These are phyloP conservation scores for Drosophila watanabei DNA, from an alignment of 1,140 invertebrate genomes.

Conservation along the genomic window DNA sequence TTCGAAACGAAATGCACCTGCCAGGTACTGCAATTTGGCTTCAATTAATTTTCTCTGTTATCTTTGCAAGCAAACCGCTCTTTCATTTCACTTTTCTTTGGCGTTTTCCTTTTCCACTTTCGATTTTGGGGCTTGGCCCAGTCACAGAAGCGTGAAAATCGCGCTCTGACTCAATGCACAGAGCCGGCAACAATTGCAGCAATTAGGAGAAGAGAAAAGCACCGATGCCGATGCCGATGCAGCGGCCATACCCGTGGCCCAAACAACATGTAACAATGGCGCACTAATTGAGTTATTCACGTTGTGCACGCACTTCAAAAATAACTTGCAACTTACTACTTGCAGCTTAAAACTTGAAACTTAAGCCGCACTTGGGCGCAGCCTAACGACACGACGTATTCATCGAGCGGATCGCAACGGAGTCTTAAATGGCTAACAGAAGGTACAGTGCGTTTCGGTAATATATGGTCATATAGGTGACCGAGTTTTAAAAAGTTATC, in stretches of 20 bases:
- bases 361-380: constrained; percentile 13
- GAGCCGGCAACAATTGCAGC: constrained; percentile 22
- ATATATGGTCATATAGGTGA: background rate
- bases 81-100: constrained; percentile 57
- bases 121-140: constrained; percentile 43
- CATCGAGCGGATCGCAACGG: constrained; percentile 8
- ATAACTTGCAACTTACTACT: constrained; percentile 9
- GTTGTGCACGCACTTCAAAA: constrained; percentile 50
- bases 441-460: background rate
- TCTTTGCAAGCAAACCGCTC: background rate
- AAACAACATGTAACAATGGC: constrained; percentile 39
- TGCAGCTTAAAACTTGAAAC: constrained; percentile 25
- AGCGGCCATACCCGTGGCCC: background rate
- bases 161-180: constrained; percentile 61
- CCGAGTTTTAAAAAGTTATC: too few relatives aligned
- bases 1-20: background rate
- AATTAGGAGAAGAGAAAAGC: constrained; percentile 24
- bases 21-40: constrained; percentile 11
- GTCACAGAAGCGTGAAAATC: constrained; percentile 70
- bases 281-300: constrained; percentile 72
- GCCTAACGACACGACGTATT: constrained; percentile 39
- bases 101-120: constrained; percentile 54
- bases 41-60: constrained; percentile 50
- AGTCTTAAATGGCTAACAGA: background rate
- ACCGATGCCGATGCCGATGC: constrained; percentile 10